Evolutionary conservation across 2,888 invertebrate species (phyloP).

Genomic region (Gryllus longicercus): DNA sequence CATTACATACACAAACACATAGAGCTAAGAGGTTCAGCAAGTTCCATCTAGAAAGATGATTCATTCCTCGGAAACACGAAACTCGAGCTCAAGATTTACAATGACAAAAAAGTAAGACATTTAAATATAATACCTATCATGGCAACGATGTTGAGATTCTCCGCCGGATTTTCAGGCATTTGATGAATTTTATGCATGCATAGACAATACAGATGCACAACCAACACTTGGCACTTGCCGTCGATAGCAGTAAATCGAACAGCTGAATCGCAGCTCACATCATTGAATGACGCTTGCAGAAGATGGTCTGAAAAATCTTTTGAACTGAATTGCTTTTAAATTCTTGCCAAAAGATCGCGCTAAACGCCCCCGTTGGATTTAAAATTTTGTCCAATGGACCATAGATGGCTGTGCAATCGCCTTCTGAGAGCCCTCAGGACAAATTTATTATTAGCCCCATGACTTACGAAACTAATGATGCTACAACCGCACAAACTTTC

Average conservation of each 20-base stretch:
- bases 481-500: too few species aligned
- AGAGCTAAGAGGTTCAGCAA: background rate
- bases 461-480: too few species aligned
- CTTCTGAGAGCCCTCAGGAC: too few species aligned
- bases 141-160: background rate
- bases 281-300: background rate
- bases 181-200: background rate
- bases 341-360: too few species aligned
- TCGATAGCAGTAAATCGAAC: slow-evolving; percentile 17
- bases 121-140: background rate
- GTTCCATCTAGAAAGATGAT: background rate
- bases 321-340: too few species aligned
- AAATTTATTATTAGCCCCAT: too few species aligned
- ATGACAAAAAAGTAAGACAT: background rate
- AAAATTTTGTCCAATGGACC: too few species aligned
- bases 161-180: slow-evolving; percentile 2
- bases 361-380: too few species aligned
- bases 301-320: too few species aligned
- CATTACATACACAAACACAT: background rate
- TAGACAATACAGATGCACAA: background rate
- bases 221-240: slow-evolving; percentile 17
- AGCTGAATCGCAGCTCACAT: background rate
- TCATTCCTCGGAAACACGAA: background rate
- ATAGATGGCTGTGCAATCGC: too few species aligned
- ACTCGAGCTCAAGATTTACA: background rate